Percentiles rank a stretch among this genome's conserved stretches.
Conservation (phyloP, 2,113 vertebrate genomes). For the Neogale vison region DNA sequence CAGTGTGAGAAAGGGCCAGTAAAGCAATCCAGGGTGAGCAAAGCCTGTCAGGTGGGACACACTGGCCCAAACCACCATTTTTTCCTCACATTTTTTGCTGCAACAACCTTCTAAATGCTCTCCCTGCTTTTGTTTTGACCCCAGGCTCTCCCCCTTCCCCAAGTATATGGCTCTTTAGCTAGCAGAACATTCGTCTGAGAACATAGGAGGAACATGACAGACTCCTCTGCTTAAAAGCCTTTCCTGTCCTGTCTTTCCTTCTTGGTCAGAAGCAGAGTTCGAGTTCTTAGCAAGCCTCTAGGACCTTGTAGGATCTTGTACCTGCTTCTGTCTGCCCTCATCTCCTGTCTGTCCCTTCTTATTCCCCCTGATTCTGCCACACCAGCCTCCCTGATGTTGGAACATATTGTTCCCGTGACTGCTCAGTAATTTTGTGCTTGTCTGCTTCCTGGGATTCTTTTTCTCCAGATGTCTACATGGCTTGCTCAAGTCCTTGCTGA, state of each 20-base stretch:
- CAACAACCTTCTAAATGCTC: background rate
- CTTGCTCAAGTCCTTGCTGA: background rate
- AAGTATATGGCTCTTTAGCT: background rate
- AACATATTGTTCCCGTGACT: background rate
- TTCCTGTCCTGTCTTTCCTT: background rate
- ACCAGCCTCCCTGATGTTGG: background rate
- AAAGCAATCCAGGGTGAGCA: background rate
- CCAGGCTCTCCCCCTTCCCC: background rate
- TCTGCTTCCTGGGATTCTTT: background rate
- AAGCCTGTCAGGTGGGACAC: background rate
- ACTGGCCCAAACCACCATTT: background rate
- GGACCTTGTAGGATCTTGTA: background rate
- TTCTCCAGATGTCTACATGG: background rate
- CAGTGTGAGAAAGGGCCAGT: background rate
- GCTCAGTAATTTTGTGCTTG: background rate
- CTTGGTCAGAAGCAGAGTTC: background rate
- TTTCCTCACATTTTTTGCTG: background rate
- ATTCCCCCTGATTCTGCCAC: background rate
- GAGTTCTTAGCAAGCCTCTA: background rate
- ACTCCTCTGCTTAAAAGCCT: background rate
- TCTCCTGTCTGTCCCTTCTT: accelerated
- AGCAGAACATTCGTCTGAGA: background rate
- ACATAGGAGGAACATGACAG: background rate
- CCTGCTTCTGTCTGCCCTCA: background rate
- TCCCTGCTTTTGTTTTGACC: background rate